Percentiles rank a stretch among this genome's conserved stretches.
These are phyloP conservation scores for Tadarida brasiliensis DNA, from an alignment of 2,797 vertebrate species.

Conservation along the genomic window DNA sequence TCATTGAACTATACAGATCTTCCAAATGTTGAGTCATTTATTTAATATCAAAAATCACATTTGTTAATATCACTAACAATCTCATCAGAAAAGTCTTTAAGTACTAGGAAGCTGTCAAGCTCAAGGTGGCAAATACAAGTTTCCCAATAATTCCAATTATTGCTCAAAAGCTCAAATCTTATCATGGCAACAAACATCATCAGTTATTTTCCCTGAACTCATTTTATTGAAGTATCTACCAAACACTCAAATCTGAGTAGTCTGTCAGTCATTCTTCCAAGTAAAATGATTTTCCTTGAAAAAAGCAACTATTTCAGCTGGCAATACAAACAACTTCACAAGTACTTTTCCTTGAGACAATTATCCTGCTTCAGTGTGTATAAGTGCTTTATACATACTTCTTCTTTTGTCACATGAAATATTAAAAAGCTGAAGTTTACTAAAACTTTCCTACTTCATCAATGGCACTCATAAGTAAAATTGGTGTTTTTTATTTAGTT, in stretches of 20 bases:
- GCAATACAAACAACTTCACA: not conserved
- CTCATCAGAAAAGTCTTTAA: conserved; percentile 43
- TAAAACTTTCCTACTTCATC: conserved; percentile 1
- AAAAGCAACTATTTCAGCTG: conserved; percentile 13
- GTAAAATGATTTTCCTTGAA: not conserved
- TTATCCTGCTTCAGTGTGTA: not conserved
- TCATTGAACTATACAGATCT: not conserved
- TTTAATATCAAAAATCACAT: conserved; percentile 2
- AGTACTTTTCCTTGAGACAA: not conserved
- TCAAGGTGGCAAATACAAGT: not conserved
- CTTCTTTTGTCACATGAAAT: not conserved
- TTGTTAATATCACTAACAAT: not conserved
- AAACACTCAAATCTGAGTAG: conserved; percentile 8
- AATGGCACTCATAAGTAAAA: not conserved
- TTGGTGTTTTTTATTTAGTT: not conserved
- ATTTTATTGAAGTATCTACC: not conserved
- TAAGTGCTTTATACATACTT: not conserved
- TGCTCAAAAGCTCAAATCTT: conserved; percentile 31
- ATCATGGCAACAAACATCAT: not conserved
- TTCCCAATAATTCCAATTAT: conserved; percentile 21
- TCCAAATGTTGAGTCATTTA: not conserved
- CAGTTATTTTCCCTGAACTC: not conserved
- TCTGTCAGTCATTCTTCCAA: not conserved
- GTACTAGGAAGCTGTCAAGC: not conserved
- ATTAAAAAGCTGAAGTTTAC: not conserved